Percentiles rank a stretch among this genome's conserved stretches.
These are phyloP conservation scores for Stomatorhinus walkeri DNA, from an alignment of 2,797 vertebrate genomes.

Conservation along the genomic window DNA sequence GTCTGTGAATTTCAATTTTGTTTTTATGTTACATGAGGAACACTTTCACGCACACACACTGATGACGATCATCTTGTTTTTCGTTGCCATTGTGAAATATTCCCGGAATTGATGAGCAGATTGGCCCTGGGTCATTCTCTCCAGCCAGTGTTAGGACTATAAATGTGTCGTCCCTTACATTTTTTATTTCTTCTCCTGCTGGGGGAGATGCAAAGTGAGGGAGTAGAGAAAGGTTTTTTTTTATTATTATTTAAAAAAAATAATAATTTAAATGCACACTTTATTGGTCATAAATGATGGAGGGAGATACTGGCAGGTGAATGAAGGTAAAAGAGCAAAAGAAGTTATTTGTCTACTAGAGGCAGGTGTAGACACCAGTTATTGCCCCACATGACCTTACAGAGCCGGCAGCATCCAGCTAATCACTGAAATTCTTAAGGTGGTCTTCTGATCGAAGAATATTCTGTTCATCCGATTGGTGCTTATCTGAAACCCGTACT, in stretches of 20 bases:
- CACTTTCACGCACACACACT: neutral
- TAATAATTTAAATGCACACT: no score
- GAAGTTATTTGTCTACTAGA: neutral
- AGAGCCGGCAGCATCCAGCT: neutral
- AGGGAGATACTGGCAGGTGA: neutral
- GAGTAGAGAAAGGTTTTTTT: neutral
- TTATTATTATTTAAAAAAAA: no score
- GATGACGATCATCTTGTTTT: neutral
- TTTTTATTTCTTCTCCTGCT: neutral
- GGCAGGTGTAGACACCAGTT: neutral
- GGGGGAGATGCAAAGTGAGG: neutral
- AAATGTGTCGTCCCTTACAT: neutral
- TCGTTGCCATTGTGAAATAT: neutral
- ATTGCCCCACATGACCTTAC: neutral
- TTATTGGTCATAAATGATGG: neutral
- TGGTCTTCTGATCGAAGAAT: neutral
- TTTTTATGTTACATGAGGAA: neutral
- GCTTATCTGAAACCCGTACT: neutral
- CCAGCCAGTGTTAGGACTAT: neutral
- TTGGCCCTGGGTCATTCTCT: neutral
- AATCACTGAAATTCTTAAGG: neutral
- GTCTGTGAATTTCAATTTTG: neutral
- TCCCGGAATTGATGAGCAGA: neutral
- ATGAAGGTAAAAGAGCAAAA: neutral
- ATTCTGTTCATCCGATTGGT: neutral